Evolutionary conservation across 1,140 invertebrate species (phyloP), one percentile per base, ranked within the genome.

Genomic region (Mizuhopecten yessoensis): DNA sequence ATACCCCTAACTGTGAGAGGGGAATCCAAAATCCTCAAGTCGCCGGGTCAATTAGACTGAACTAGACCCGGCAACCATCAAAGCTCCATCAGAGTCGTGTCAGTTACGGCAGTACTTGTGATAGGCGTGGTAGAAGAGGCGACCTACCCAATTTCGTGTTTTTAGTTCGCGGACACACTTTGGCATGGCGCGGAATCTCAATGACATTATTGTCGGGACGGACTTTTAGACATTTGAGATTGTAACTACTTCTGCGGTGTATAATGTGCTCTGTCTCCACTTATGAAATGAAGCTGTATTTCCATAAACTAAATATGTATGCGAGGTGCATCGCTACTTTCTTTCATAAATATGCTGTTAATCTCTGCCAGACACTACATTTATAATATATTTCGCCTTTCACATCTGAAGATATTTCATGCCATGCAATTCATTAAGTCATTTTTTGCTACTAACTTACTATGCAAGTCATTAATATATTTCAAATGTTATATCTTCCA

Each of bases 401-500:
- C 57, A 75, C 57, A 29, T 29, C 29, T 75, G 23, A 29, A 29
- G 23, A 75, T 75, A 75, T 75, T 75, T 29, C 17, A 7, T 75
- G 57, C 57, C 57, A 75, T 75, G 5, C 29, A n/a, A 29, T 75
- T 75, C 57, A 75, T 75, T 75, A 75, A 75, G 1, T 75, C 57
- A 75, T n/a, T 75, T 75, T 75, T 75, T 29, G 29, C 3, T 29
- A 9, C 57, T 9, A 29, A 29, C 1, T 75, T 75, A 75, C 29
- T 75, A 23, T 75, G 9, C 57, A 9, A 13, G 57, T n/a, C 57
- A 75, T 75, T 75, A 75, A 75, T 75, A 75, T 75, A 75, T 75
- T 75, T 75, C 57, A 75, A 75, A 75, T 75, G n/a, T 75, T 11
- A 75, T 75, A 75, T 75, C 29, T 75, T 75, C 29, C 57, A 75